Conservation (phyloP, 2,113 vertebrate species). For the Meriones unguiculatus region DNA sequence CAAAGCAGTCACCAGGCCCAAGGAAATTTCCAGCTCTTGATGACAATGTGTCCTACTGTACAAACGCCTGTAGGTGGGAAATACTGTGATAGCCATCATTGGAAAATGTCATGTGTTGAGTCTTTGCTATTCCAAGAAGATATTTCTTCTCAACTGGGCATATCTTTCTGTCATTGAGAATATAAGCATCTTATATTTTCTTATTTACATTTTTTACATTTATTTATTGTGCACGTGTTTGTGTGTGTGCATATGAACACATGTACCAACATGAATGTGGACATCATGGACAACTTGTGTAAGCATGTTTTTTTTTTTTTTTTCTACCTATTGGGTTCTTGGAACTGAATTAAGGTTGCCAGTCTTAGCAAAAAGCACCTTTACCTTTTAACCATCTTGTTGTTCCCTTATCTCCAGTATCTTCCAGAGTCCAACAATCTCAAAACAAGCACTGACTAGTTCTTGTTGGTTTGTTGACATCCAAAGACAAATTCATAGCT, state of each 20-base stretch:
- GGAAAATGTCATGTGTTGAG: neutral
- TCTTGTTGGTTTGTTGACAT: constrained; percentile 8
- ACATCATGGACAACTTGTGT: neutral
- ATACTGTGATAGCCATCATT: neutral
- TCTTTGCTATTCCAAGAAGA: neutral
- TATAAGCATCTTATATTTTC: neutral
- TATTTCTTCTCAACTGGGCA: neutral
- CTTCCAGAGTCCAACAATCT: neutral
- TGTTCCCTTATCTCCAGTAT: neutral
- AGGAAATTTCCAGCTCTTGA: neutral
- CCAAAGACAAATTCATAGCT: neutral
- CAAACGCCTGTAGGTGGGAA: neutral
- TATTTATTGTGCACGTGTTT: neutral
- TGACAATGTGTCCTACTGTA: neutral
- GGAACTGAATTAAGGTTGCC: neutral
- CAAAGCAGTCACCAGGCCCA: neutral
- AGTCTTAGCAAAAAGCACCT: neutral
- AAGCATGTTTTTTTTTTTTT: neutral
- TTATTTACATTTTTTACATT: neutral
- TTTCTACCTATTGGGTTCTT: neutral
- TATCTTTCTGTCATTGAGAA: neutral
- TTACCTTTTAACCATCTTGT: neutral
- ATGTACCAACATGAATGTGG: neutral
- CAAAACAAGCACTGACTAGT: neutral
- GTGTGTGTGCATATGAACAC: neutral